Conservation (phyloP, 37 sponge, comb jelly and placozoan species). For the Tethya wilhelma region DNA sequence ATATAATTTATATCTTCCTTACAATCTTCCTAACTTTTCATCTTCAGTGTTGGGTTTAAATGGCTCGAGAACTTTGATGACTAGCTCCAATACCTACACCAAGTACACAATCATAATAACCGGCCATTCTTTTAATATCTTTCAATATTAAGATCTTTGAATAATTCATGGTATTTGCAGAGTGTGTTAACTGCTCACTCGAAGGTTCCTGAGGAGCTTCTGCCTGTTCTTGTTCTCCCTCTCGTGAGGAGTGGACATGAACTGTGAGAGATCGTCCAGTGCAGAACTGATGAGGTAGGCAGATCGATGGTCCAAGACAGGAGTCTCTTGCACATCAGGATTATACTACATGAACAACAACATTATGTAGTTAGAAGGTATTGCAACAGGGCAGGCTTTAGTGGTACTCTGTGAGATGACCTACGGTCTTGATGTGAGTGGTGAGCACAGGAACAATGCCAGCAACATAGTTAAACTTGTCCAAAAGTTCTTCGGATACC, state of each 20-base stretch:
- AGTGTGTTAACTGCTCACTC: constrained; percentile 39
- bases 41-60: constrained; percentile 10
- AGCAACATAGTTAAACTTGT: constrained; percentile 73
- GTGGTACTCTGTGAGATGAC: no score
- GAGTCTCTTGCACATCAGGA: not conserved
- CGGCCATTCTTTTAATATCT: not conserved
- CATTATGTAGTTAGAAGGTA: no score
- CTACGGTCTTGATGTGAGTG: constrained; percentile 44
- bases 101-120: not conserved
- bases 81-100: constrained; percentile 49
- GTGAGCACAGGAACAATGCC: constrained; percentile 75
- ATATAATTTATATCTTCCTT: constrained; percentile 68
- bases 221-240: constrained; percentile 61
- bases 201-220: constrained; percentile 76
- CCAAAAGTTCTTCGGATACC: constrained; percentile 68
- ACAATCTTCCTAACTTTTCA: no score
- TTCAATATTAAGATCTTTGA: not conserved
- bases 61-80: constrained; percentile 46
- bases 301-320: not conserved
- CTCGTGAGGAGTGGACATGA: not conserved
- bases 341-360: no score
- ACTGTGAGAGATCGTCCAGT: not conserved
- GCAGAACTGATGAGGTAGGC: not conserved
- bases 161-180: no score
- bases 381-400: no score